Evolutionary conservation across 2,113 vertebrate genomes (phyloP), one percentile per base, ranked within the genome.

Genomic region (Eupsittula cactorum): DNA sequence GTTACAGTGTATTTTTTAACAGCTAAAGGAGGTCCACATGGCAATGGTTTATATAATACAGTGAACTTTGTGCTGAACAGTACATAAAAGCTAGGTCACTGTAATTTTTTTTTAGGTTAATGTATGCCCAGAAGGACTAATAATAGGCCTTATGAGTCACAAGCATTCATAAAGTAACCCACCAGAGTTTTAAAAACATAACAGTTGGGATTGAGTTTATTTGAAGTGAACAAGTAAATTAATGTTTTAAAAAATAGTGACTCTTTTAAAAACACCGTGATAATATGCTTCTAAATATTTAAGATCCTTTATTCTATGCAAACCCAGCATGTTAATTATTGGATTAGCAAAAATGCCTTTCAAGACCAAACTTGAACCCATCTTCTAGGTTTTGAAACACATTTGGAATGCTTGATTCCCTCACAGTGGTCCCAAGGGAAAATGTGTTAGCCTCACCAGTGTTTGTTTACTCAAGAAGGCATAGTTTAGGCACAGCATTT

Each of bases 141-240:
- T 95, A 97, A 97, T 95, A 96, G 88, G 63, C 65, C n/a, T 92
- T 91, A 73, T 88, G 93, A 97, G 73, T 97, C 93, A 95, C 76
- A 94, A 91, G 92, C 86, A 92, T 88, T 97, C 91, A 90, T 94
- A 91, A 95, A 95, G 55, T 33, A 70, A 94, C 88, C 90, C 88
- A 90, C 62, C 50, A 64, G 78, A 83, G 57, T 83, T 95, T 82
- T 73, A 82, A 91, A 97, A 96, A 80, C 68, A 35, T 67, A 91
- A 91, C 75, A 76, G 62, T 77, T 84, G 76, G 85, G 47, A 87
- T 78, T 57, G 44, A 46, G 41, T 55, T 50, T 95, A 52, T 88
- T 93, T 92, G 73, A 95, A 92, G 73, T 27, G 82, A 96, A 89
- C 35, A 85, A 94, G 53, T 74, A 80, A 88, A 96, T 89, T 28